Evolutionary conservation across 2,888 invertebrate species (phyloP).

Genomic region (Alitta virens): DNA sequence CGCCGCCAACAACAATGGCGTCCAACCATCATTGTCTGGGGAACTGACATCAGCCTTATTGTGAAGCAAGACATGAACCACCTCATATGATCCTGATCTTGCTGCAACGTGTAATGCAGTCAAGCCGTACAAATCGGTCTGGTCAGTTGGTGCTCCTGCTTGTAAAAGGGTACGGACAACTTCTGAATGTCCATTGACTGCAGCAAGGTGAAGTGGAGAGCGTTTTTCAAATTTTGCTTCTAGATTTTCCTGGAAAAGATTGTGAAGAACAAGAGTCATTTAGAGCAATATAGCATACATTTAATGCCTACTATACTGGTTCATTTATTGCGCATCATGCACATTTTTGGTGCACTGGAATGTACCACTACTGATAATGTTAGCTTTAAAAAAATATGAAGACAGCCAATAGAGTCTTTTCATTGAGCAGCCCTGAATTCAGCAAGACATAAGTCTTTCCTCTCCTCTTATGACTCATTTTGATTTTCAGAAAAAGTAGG

Average conservation of each 20-base stretch:
- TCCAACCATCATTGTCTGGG: constrained; percentile 35
- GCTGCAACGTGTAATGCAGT: constrained; percentile 37
- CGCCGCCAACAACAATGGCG: constrained; percentile 27
- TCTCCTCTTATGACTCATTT: too few species aligned
- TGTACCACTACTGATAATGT: too few species aligned
- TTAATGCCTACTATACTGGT: too few species aligned
- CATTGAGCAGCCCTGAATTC: too few species aligned
- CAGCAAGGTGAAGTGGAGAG: neutral
- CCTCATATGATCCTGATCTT: constrained; percentile 26
- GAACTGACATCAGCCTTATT: constrained; percentile 29
- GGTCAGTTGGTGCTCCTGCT: neutral
- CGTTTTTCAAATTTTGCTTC: neutral
- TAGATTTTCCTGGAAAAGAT: neutral
- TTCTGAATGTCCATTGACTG: neutral
- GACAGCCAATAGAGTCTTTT: too few species aligned
- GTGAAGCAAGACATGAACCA: constrained; percentile 26
- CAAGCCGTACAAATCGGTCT: neutral
- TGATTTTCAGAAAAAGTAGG: too few species aligned
- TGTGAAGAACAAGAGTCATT: too few species aligned
- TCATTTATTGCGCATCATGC: too few species aligned
- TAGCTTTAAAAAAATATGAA: too few species aligned
- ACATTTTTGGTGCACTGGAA: too few species aligned
- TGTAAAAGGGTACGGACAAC: neutral
- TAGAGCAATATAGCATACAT: too few species aligned
- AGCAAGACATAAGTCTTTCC: too few species aligned